These are phyloP conservation scores for Macrotus californicus DNA, from an alignment of 2,113 vertebrate genomes.

Conservation along the genomic window DNA sequence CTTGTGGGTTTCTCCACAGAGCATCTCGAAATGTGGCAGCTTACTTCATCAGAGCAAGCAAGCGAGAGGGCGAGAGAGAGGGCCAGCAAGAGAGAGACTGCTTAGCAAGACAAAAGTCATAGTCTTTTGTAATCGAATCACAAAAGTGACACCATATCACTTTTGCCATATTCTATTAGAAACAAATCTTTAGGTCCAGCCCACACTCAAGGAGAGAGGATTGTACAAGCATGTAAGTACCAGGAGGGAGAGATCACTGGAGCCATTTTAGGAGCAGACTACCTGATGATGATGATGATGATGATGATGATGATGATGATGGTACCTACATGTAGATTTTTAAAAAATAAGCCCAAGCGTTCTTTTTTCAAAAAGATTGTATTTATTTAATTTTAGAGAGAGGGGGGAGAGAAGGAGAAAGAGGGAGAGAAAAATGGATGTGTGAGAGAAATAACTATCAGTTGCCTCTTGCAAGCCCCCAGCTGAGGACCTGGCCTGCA, in stretches of 20 bases:
- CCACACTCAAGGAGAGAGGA: background rate
- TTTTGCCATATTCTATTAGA: conserved; percentile 5
- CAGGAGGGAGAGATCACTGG: background rate
- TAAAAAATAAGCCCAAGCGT: background rate
- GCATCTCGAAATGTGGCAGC: background rate
- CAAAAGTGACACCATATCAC: background rate
- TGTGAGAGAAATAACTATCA: no score
- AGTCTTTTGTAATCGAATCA: background rate
- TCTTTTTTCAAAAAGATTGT: no score
- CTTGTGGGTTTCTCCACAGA: background rate
- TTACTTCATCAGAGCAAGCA: background rate
- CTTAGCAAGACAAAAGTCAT: background rate
- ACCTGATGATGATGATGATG: background rate
- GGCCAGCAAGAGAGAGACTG: background rate
- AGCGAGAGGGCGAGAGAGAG: background rate
- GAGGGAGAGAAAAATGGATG: no score
- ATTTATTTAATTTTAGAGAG: no score
- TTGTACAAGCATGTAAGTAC: background rate
- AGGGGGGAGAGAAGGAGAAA: no score
- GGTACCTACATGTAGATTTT: background rate
- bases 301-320: background rate
- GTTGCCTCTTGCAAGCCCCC: no score
- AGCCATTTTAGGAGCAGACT: conserved; percentile 15
- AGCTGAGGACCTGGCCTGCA: no score
- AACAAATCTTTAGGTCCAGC: background rate